Evolutionary conservation across 2,113 vertebrate genomes (phyloP), one percentile per base, ranked within the genome.

Genomic region (Tauraco erythrolophus): DNA sequence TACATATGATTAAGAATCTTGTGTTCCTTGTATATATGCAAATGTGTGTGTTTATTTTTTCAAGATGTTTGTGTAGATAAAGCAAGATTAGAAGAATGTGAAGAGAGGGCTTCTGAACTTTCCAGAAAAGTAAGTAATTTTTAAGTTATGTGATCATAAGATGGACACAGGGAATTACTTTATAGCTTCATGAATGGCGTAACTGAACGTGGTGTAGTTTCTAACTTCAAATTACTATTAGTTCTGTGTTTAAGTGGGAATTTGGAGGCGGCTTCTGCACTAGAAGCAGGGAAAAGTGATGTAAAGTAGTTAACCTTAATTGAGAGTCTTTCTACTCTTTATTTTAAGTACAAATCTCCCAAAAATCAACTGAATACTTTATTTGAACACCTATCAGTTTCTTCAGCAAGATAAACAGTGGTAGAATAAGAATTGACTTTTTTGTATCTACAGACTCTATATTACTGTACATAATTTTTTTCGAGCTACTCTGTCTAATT

Each of bases 1-100:
- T 74, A 28, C 11, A n/a, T 30, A 3, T 84, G 23, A 72, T 88
- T 81, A 60, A 84, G 41, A 77, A 31, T 58, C 14, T 75, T 97
- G 4, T 95, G 23, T 78, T 84, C 9, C 19, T 7, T 37, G 4
- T 41, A 6, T 68, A 58, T 78, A 24, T 91, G 16, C 72, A 87
- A 91, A 11, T 78, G 21, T 89, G 9, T 65, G 54, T 87, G 10
- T 92, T 69, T 46, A 24, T 92, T 98, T 98, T 92, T 98, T 89
- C 37, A 92, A 99, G 99, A 99, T 95, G 95, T 98, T 95, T 99
- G 99, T 96, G 96, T 99, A 74, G 99, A 99, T 92, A 99, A 99
- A 98, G 98, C 98, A 43, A 99, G 98, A 95, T 87, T 98, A 62
- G 99, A 99, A 97, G 99, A 99, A 87, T 99, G 94, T 97, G 99